Conservation (phyloP, 2,888 invertebrate genomes). For the Tiliacea aurago region DNA sequence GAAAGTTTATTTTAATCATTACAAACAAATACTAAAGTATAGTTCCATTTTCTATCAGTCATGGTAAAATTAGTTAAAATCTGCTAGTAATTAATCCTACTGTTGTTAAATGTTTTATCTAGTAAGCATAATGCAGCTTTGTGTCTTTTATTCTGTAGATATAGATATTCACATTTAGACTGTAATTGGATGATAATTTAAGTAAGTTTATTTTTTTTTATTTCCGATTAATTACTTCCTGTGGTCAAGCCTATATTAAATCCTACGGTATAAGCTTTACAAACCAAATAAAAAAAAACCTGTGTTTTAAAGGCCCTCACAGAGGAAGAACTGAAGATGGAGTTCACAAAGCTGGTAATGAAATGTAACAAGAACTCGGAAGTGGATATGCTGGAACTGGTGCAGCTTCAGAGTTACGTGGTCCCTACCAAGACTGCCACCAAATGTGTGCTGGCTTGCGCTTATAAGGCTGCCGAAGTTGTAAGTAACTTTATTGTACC, state of each 20-base stretch:
- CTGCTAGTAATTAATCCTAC: neutral
- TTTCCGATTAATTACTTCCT: neutral
- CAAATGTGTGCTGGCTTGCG: slow-evolving; percentile 88
- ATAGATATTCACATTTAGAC: neutral
- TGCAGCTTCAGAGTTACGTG: slow-evolving; percentile 73
- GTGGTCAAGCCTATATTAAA: no score
- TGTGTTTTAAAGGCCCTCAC: slow-evolving; percentile 69
- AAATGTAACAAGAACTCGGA: slow-evolving; percentile 77
- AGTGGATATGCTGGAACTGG: slow-evolving; percentile 78
- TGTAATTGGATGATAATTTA: neutral
- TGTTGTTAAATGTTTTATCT: neutral
- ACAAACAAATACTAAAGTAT: neutral
- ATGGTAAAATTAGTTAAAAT: neutral
- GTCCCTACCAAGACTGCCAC: slow-evolving; percentile 82
- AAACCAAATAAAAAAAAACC: neutral
- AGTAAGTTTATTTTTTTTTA: neutral
- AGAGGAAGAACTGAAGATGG: slow-evolving; percentile 79
- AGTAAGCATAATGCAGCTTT: neutral
- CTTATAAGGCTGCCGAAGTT: slow-evolving; percentile 79
- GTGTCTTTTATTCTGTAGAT: neutral
- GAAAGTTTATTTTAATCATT: neutral
- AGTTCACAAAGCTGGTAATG: slow-evolving; percentile 77
- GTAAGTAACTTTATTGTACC: slow-evolving; percentile 69
- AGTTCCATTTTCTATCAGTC: neutral
- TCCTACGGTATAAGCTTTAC: neutral